A percentile compares a stretch with the other conserved stretches of the same genome.
These are phyloP conservation scores for Gyrodactylus salaris DNA, from an alignment of 1,140 invertebrate genomes.

Conservation along the genomic window DNA sequence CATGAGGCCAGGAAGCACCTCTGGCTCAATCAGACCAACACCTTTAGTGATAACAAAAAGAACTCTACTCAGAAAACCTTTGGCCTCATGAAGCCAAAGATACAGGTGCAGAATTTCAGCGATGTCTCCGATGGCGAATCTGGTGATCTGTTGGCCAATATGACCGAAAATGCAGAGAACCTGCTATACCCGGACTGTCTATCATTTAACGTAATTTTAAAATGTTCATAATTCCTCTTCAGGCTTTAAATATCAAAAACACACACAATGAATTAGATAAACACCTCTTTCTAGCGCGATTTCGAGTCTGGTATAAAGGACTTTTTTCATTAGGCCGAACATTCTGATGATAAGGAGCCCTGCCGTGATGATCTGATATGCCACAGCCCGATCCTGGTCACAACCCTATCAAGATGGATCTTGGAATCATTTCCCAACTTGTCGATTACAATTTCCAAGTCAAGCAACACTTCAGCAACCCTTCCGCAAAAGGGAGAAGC, in stretches of 20 bases:
- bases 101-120: background rate
- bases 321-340: too few relatives aligned
- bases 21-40: background rate
- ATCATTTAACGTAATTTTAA: background rate
- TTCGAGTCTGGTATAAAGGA: too few relatives aligned
- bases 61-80: too few relatives aligned
- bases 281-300: too few relatives aligned
- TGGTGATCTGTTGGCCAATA: background rate
- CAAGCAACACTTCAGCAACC: background rate
- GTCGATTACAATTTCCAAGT: background rate
- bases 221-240: too few relatives aligned
- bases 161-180: background rate
- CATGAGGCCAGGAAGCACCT: background rate
- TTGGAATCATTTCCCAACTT: background rate
- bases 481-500: background rate
- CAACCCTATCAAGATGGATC: background rate
- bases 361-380: background rate
- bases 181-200: background rate
- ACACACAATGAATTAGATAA: too few relatives aligned
- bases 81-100: too few relatives aligned
- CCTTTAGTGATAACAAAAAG: background rate
- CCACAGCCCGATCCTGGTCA: background rate
- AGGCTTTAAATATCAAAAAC: too few relatives aligned
- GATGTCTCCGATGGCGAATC: background rate
- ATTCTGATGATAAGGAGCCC: too few relatives aligned